Evolutionary conservation across 2,888 invertebrate species (phyloP).

Genomic region (Temnothorax ravouxi): DNA sequence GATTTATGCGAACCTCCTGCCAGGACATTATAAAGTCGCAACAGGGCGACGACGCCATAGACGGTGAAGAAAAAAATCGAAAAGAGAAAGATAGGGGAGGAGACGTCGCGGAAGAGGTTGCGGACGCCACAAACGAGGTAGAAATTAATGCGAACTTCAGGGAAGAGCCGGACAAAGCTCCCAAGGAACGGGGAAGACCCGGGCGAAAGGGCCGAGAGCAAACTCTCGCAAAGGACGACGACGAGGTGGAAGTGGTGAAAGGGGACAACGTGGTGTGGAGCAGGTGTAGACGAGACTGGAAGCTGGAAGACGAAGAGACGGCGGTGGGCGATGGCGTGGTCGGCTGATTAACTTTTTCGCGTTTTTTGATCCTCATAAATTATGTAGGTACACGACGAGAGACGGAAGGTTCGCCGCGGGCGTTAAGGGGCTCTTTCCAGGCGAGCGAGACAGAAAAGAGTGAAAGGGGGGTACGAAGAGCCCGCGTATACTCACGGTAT

Average conservation of each 20-base stretch:
- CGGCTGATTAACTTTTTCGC: conserved; percentile 78
- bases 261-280: conserved; percentile 37
- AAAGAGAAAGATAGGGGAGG: neutral
- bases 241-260: neutral
- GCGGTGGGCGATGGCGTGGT: conserved; percentile 47
- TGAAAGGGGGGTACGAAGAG: neutral
- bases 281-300: conserved; percentile 60
- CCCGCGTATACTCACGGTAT: conserved; percentile 1
- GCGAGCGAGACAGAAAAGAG: conserved; percentile 22
- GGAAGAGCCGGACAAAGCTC: conserved; percentile 51
- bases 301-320: conserved; percentile 27
- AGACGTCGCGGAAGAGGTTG: conserved; percentile 45
- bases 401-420: conserved; percentile 62
- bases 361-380: conserved; percentile 78
- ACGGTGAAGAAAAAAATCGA: neutral
- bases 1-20: conserved; percentile 44
- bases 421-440: conserved; percentile 60
- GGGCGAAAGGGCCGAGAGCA: conserved; percentile 48
- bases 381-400: conserved; percentile 70
- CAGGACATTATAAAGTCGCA: conserved; percentile 42
- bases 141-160: conserved; percentile 56
- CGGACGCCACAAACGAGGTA: conserved; percentile 53
- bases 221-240: conserved; percentile 50
- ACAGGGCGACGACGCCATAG: conserved; percentile 14
- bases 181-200: conserved; percentile 38